Evolutionary conservation across 2,888 invertebrate genomes (phyloP), one percentile per base, ranked within the genome.

Genomic region (Epirrita christyi): DNA sequence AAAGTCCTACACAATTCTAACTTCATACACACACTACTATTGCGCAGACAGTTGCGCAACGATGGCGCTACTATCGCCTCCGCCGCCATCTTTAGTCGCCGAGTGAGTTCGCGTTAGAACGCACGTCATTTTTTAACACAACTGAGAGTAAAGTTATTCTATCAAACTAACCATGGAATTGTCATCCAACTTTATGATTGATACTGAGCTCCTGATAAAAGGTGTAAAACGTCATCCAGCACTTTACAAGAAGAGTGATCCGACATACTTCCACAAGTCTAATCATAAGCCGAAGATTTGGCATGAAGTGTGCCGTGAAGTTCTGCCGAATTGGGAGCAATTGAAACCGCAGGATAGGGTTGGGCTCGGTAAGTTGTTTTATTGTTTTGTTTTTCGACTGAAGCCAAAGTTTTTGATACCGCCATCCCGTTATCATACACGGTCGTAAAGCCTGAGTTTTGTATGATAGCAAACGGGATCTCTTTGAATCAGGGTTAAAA

Each of bases 71-170:
- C 73, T 59, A 67, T 66, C 53, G 68, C 72, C 42, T 27, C 66
- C 68, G 59, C 54, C 70, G 73, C 76, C 75, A 73, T 76, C 70
- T 73, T 80, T 78, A 85, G 84, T 85, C 72, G 79, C 78, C 71
- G 58, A 56, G 66, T 61, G 71, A 63, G 65, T 63, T 70, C 64
- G 60, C 53, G 28, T 10, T 29, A 14, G 64, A 50, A 14, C 67
- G 68, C 80, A 83, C 82, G 82, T 66, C 56, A 55, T 59, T 60
- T 49, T 42, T 62, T 48, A 46, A 29, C n/a, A 6, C 27, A 45
- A 38, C 46, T n/a, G n/a, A n/a, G n/a, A n/a, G n/a, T n/a, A 55
- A 38, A 55, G 45, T 27, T 27, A 38, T 36, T 13, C 48, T 43
- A 44, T 27, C 47, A 55, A n/a, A n/a, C 28, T 28, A 38, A 55